A percentile compares a stretch with the other conserved stretches of the same genome.
phyloP scores from a whole-genome alignment of 2,113 vertebrate species.

The Eupsittula cactorum region DNA sequence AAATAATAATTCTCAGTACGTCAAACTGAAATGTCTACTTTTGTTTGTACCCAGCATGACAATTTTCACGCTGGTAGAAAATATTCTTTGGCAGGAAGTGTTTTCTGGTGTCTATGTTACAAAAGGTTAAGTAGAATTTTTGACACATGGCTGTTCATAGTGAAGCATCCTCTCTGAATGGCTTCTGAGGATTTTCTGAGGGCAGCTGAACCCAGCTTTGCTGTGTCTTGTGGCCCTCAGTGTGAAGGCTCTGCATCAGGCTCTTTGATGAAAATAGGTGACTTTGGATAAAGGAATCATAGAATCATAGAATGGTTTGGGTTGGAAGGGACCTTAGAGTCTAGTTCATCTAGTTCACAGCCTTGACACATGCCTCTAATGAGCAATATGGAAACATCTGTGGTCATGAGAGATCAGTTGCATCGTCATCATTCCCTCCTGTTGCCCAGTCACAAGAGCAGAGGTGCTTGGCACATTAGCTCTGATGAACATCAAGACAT shows the following conservation, averaged over 20 bases:
- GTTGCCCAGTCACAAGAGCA: neutral
- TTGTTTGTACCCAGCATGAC: neutral
- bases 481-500: fast-evolving
- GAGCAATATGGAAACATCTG: too few species aligned
- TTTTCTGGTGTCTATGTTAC: fast-evolving
- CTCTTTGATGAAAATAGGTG: neutral
- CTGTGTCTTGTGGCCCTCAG: fast-evolving
- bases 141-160: fast-evolving
- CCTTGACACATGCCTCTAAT: too few species aligned
- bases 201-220: too few species aligned
- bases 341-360: neutral
- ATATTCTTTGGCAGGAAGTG: neutral
- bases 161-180: fast-evolving
- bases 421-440: fast-evolving
- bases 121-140: fast-evolving
- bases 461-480: fast-evolving
- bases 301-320: neutral
- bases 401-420: fast-evolving
- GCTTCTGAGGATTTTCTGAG: neutral
- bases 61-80: neutral
- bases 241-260: fast-evolving
- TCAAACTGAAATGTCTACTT: neutral
- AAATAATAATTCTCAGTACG: neutral
- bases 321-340: neutral
- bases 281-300: neutral